Conservation (phyloP, 2,888 invertebrate species). For the Unio pictorum region DNA sequence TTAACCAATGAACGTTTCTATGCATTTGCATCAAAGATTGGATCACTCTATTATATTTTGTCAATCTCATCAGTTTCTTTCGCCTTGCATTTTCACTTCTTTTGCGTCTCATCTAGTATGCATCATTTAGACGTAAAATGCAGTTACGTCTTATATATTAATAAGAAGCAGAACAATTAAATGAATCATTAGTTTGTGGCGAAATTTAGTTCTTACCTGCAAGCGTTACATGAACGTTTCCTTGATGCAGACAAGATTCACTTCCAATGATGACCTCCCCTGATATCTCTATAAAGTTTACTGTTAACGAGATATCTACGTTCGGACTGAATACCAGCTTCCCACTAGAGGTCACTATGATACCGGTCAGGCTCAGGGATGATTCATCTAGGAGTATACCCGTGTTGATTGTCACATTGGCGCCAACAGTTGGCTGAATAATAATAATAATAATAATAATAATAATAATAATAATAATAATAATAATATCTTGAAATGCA, state of each 20-base stretch:
- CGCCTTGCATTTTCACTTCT: no score
- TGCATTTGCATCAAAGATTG: no score
- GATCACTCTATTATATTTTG: no score
- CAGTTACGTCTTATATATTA: background rate
- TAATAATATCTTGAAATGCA: no score
- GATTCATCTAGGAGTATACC: constrained; percentile 15
- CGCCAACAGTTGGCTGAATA: constrained; percentile 1
- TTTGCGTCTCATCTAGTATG: no score
- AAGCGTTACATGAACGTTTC: background rate
- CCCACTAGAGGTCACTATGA: constrained; percentile 18
- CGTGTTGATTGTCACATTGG: constrained; percentile 3
- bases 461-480: background rate
- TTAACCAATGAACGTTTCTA: no score
- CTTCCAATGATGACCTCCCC: constrained; percentile 2
- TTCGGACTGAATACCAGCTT: constrained; percentile 28
- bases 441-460: background rate
- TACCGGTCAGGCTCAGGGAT: constrained; percentile 12
- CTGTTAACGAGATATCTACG: constrained; percentile 11
- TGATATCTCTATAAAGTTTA: background rate
- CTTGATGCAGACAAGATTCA: background rate
- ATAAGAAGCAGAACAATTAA: background rate
- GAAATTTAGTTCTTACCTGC: background rate
- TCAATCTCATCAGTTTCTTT: no score
- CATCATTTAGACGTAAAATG: no score
- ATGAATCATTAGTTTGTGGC: background rate